Evolutionary conservation across 2,797 vertebrate genomes (phyloP).

Genomic region (Amazona finschi): DNA sequence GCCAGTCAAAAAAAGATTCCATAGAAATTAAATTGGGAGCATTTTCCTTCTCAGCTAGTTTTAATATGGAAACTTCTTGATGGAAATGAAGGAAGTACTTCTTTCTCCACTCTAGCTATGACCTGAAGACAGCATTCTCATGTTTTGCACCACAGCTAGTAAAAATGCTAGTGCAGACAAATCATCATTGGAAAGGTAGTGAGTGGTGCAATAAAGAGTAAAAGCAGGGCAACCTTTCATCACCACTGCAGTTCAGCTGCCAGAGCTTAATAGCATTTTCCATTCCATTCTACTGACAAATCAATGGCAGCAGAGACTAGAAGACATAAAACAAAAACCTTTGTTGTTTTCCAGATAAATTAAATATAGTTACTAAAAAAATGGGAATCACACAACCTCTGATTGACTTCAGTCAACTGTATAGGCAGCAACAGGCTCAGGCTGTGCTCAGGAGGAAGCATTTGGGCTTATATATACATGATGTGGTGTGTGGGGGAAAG

Average conservation of each 20-base stretch:
- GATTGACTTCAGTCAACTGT: not conserved
- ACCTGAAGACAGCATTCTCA: not conserved
- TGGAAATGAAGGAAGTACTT: not conserved
- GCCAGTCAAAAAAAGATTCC: not conserved
- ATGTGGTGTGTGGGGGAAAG: not conserved
- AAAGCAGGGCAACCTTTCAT: conserved; percentile 29
- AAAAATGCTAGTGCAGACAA: not conserved
- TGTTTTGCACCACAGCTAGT: not conserved
- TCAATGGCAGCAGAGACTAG: not conserved
- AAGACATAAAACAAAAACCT: not conserved
- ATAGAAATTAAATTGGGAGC: not conserved
- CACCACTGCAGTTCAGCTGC: not conserved
- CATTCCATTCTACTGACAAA: conserved; percentile 39
- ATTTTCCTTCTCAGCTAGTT: not conserved
- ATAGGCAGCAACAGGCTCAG: not conserved
- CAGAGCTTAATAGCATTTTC: not conserved
- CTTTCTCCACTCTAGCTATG: not conserved
- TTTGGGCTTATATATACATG: not conserved
- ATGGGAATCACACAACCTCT: not conserved
- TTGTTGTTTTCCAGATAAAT: not conserved
- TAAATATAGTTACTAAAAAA: not conserved
- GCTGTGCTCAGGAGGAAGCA: not conserved
- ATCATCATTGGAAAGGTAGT: not conserved
- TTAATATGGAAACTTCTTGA: conserved; percentile 2
- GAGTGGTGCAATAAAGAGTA: not conserved